phyloP scores from a whole-genome alignment of 2,113 vertebrate genomes.

The Podiceps cristatus region DNA sequence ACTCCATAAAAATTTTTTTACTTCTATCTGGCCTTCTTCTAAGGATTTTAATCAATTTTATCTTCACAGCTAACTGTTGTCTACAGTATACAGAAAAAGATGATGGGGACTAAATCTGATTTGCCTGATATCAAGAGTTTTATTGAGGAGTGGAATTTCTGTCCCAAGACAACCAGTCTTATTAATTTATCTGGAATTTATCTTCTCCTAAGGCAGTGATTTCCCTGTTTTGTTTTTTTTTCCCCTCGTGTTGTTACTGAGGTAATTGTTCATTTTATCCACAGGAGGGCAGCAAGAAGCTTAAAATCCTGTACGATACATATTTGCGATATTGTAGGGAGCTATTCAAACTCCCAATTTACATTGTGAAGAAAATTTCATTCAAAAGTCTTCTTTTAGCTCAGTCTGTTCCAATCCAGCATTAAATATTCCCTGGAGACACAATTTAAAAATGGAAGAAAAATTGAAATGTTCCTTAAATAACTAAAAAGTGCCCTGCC shows the following conservation, averaged over 20 bases:
- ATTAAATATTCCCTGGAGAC: neutral
- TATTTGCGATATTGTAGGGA: neutral
- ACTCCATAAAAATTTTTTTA: neutral
- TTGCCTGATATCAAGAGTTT: neutral
- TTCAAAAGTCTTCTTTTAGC: neutral
- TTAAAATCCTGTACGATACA: neutral
- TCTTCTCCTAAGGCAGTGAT: neutral
- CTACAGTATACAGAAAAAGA: neutral
- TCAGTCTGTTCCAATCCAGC: neutral
- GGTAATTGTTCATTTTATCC: conserved; percentile 10
- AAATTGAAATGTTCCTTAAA: neutral
- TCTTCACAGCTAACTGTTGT: neutral
- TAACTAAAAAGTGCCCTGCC: neutral
- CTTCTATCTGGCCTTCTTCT: neutral
- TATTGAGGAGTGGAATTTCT: neutral
- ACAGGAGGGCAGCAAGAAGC: conserved; percentile 41
- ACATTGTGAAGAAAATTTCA: neutral
- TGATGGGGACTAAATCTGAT: neutral
- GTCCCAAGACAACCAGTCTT: neutral
- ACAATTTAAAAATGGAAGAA: neutral
- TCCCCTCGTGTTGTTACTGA: neutral
- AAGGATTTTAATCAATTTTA: neutral
- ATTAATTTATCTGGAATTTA: neutral
- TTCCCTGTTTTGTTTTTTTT: neutral
- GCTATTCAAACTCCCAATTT: neutral